Evolutionary conservation across 2,888 invertebrate genomes (phyloP).

Genomic region (Tetragnatha montana): DNA sequence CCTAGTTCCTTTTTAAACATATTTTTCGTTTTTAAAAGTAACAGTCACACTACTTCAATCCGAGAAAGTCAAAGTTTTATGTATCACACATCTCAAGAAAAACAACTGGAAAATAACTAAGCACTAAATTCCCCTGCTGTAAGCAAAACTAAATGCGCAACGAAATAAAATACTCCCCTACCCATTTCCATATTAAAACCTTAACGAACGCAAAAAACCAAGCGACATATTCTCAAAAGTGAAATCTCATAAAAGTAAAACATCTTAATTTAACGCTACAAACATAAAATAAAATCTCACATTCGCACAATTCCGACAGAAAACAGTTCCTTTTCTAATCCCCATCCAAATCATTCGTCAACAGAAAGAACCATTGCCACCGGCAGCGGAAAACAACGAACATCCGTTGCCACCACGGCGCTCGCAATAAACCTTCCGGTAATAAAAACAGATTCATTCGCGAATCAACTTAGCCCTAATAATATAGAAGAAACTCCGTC

Average conservation of each 20-base stretch:
- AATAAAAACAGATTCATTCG: not conserved
- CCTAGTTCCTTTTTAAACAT: too few species aligned
- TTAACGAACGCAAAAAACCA: not conserved
- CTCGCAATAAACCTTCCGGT: not conserved
- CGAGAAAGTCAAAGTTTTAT: too few species aligned
- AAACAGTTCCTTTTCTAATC: not conserved
- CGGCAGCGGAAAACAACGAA: not conserved
- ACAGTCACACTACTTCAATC: too few species aligned
- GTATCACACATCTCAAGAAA: too few species aligned
- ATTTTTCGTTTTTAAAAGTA: too few species aligned
- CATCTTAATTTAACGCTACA: not conserved
- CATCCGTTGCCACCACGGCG: not conserved
- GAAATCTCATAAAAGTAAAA: not conserved
- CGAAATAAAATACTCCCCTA: not conserved
- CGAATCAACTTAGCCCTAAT: not conserved
- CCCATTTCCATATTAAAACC: not conserved
- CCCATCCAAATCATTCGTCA: not conserved
- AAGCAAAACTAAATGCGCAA: not conserved
- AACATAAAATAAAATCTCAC: not conserved
- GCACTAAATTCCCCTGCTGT: too few species aligned
- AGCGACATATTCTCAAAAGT: not conserved
- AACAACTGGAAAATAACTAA: too few species aligned
- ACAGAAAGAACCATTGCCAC: not conserved
- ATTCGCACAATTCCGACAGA: not conserved
- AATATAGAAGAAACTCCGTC: not conserved